Conservation (phyloP, 1,140 invertebrate genomes). For the Caenorhabditis tropicalis region DNA sequence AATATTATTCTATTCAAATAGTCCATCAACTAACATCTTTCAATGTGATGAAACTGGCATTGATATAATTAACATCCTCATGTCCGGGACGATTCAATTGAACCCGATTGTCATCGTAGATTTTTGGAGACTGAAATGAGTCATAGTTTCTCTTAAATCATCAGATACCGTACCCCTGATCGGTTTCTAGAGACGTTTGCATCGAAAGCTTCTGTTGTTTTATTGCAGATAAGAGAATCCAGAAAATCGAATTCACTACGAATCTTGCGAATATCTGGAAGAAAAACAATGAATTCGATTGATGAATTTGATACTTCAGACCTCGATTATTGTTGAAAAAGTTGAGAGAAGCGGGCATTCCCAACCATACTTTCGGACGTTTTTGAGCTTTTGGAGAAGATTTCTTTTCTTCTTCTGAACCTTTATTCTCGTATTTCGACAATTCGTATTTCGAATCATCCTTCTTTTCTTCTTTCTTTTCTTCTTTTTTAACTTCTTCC, state of each 20-base stretch:
- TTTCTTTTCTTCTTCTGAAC: background rate
- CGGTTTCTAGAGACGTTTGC: background rate
- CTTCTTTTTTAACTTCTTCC: background rate
- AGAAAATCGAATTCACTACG: background rate
- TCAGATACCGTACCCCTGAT: background rate
- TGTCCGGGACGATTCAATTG: background rate
- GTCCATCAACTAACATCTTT: background rate
- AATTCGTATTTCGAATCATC: background rate
- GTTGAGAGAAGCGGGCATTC: background rate
- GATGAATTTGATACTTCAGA: background rate
- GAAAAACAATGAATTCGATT: background rate
- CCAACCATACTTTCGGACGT: background rate
- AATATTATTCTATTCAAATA: background rate
- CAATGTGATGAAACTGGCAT: background rate
- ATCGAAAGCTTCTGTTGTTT: background rate
- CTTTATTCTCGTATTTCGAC: background rate
- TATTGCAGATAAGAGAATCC: conserved; percentile 7
- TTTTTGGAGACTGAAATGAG: conserved; percentile 16
- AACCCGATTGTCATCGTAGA: conserved; percentile 9
- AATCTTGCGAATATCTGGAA: conserved; percentile 11
- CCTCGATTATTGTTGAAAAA: background rate
- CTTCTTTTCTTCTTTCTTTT: background rate
- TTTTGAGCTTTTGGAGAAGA: background rate
- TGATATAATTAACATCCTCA: conserved; percentile 17
- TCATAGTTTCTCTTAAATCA: background rate